Evolutionary conservation across 92 coral and sea anemone species (phyloP).

Genomic region (Paramuricea clavata): DNA sequence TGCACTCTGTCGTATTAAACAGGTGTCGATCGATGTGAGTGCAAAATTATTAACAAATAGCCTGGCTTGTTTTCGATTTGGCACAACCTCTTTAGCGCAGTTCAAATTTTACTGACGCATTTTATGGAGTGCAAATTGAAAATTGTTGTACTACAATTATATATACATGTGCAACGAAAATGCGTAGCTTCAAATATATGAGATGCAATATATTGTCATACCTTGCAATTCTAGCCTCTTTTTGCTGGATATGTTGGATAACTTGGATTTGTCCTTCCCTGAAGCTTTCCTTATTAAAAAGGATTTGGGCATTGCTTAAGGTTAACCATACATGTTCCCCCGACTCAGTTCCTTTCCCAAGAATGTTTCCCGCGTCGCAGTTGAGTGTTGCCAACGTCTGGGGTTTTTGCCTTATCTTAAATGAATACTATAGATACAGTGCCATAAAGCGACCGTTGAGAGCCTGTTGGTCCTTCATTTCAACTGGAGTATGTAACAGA

Average conservation of each 20-base stretch:
- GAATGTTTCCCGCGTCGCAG: slow-evolving; percentile 29
- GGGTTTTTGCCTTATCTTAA: neutral
- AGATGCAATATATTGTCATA: neutral
- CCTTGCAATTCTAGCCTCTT: slow-evolving; percentile 55
- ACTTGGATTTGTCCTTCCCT: slow-evolving; percentile 71
- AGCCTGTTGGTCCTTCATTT: neutral
- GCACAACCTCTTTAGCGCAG: neutral
- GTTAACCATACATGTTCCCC: slow-evolving; percentile 49
- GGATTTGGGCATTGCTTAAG: slow-evolving; percentile 94
- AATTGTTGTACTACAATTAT: neutral
- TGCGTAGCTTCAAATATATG: neutral
- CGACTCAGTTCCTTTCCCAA: slow-evolving; percentile 68
- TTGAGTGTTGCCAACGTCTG: neutral
- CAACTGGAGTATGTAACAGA: neutral
- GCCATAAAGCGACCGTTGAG: neutral
- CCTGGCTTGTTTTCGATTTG: neutral
- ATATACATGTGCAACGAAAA: neutral
- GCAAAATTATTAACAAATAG: slow-evolving; percentile 6
- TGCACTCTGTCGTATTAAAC: neutral
- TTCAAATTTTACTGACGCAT: neutral
- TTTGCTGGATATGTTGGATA: slow-evolving; percentile 52
- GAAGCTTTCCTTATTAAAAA: slow-evolving; percentile 93
- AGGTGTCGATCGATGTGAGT: slow-evolving; percentile 8
- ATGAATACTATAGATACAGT: neutral
- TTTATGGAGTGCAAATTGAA: neutral